Evolutionary conservation across 2,113 vertebrate genomes (phyloP), one percentile per base, ranked within the genome.

Genomic region (Dasyprocta punctata): DNA sequence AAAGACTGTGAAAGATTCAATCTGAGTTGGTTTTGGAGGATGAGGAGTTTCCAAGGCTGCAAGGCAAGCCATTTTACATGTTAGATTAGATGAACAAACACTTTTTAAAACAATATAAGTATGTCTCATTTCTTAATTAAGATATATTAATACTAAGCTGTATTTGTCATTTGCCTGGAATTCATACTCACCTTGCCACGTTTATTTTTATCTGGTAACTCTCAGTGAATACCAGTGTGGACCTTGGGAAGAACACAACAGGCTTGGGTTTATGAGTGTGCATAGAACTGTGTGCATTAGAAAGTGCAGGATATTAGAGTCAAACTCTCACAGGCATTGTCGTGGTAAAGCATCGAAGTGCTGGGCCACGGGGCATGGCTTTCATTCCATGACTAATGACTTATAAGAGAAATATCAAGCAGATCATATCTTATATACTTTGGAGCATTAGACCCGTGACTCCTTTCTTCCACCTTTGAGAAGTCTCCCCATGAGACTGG

Each of bases 401-500:
- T 80, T 54, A 11, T 4, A 47, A 77, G 60, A 89, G 30, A 58
- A 44, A 26, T n/a, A n/a, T 11, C 49, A 49, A 84, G 30, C 10
- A 11, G n/a, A 10, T 52, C 19, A 58, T 78, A 65, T n/a, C 16
- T 19, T 65, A 4, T 47, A 78, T 41, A n/a, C 3, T 41, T 89
- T 22, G 65, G 78, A 67, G 56, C 9, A 61, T 28, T 56, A 81
- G 16, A 8, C 14, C 33, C 9, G 12, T 5, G 47, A 26, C 33
- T 22, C 30, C 26, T 12, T 73, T 71, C 60, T 36, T 33, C 65
- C 22, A 61, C 22, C 11, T 22, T 33, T 92, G 61, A 75, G 38
- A 60, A n/a, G 3, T 19, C 3, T 4, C 2, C 16, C n/a, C 54
- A 22, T 38, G 24, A 9, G 28, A 19, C 0, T 38, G 38, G n/a